Evolutionary conservation across 2,113 vertebrate species (phyloP), one percentile per base, ranked within the genome.

Genomic region (Pollimyrus isidori): DNA sequence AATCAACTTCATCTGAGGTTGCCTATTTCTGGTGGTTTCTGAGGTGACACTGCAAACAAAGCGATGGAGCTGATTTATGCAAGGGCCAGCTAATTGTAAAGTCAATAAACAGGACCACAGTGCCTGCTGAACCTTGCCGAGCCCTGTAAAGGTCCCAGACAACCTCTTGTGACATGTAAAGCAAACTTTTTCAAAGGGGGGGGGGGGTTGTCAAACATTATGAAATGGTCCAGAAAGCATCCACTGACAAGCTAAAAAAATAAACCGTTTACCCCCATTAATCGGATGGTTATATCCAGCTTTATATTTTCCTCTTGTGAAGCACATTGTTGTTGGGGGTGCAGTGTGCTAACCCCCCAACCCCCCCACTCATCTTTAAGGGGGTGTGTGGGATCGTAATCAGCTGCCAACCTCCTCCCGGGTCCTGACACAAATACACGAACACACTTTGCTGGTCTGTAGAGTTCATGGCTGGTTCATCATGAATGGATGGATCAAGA

Each of bases 31-130:
- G 62, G n/a, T 82, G 52, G 58, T 21, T 49, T 13, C 10, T 26
- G 19, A 50, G 7, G 73, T 45, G 42, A 83, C 73, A 82, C 73
- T 62, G 35, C 42, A 65, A 88, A 90, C 52, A 87, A 45, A 49
- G 49, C 11, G 48, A 90, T 73, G 83, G 52, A 17, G 11, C 39
- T 88, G 85, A 90, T 87, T 87, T 82, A 90, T 84, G 50, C 42
- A 76, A 39, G 19, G 7, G 21, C 46, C 49, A 45, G 17, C 45
- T 87, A 84, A 89, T 87, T 89, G 65, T 80, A 39, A 87, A 88
- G 73, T 87, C 86, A 90, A 90, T 90, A 90, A 82, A 87, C 86
- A 87, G 48, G 23, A 86, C 86, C 50, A 87, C 35, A 7, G 13
- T 17, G 86, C 49, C 85, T 53, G 58, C 19, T 42, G 69, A 49